phyloP scores from a whole-genome alignment of 1,140 invertebrate species.

The Hormaphis cornu region DNA sequence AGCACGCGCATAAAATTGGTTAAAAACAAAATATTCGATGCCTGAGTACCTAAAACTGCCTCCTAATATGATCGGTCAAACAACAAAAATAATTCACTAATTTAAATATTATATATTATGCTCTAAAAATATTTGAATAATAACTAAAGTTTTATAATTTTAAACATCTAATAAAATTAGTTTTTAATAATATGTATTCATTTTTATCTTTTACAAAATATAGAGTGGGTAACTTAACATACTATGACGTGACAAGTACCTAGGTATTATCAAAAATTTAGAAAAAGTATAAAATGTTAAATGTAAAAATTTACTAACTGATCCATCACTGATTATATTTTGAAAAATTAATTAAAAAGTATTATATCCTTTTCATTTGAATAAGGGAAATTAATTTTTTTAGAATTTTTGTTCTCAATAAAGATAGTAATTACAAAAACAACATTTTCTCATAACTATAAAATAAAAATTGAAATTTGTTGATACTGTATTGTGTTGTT shows the following conservation, averaged over 20 bases:
- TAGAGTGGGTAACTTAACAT: constrained; percentile 3
- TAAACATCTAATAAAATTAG: not conserved
- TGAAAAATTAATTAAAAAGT: not conserved
- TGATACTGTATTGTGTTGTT: not conserved
- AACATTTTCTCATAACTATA: constrained; percentile 5
- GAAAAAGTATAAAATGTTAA: not conserved
- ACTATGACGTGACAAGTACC: not conserved
- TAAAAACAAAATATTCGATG: constrained; percentile 8
- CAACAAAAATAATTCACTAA: constrained; percentile 18
- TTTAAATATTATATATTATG: not conserved
- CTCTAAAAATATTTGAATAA: not conserved
- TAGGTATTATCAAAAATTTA: too few relatives aligned
- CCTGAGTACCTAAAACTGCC: not conserved
- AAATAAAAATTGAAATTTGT: not conserved
- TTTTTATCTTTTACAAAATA: not conserved
- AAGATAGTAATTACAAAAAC: not conserved
- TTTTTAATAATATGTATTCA: not conserved
- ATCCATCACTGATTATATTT: not conserved
- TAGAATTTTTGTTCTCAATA: not conserved
- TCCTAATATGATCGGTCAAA: not conserved
- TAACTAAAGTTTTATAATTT: not conserved
- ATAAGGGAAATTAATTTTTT: not conserved
- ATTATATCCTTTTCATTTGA: not conserved
- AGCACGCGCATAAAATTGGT: constrained; percentile 23
- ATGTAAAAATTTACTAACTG: not conserved